These are phyloP conservation scores for Lithosia quadra DNA, from an alignment of 2,888 invertebrate genomes.

Conservation along the genomic window DNA sequence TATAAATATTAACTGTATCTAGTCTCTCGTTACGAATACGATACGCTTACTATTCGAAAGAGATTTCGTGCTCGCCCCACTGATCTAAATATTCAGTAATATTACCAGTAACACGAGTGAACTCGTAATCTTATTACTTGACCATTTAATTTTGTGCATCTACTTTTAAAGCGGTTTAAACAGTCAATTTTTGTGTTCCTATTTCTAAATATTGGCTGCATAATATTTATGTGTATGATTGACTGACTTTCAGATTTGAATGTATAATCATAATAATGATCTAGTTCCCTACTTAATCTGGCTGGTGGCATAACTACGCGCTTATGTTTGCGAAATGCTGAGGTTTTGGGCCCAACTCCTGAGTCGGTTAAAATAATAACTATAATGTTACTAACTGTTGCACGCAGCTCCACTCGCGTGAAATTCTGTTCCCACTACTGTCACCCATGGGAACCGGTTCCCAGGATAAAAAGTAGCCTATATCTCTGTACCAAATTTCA, in stretches of 20 bases:
- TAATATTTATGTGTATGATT: not conserved
- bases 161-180: not conserved
- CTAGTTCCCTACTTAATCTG: not conserved
- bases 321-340: not conserved
- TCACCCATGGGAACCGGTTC: no score
- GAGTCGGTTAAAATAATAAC: no score
- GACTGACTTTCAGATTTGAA: not conserved
- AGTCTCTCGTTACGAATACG: no score
- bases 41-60: no score
- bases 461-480: no score
- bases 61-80: no score
- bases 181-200: not conserved
- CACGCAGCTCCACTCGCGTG: no score
- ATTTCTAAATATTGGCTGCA: slow-evolving; percentile 4
- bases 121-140: not conserved
- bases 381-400: no score
- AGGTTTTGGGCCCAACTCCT: not conserved
- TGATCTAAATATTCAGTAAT: slow-evolving; percentile 21
- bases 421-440: no score
- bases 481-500: no score
- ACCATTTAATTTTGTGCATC: slow-evolving; percentile 5
- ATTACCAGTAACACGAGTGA: not conserved
- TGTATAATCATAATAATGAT: not conserved
- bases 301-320: not conserved
- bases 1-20: no score